phyloP scores from a whole-genome alignment of 2,888 invertebrate genomes.

The Amiota minor region DNA sequence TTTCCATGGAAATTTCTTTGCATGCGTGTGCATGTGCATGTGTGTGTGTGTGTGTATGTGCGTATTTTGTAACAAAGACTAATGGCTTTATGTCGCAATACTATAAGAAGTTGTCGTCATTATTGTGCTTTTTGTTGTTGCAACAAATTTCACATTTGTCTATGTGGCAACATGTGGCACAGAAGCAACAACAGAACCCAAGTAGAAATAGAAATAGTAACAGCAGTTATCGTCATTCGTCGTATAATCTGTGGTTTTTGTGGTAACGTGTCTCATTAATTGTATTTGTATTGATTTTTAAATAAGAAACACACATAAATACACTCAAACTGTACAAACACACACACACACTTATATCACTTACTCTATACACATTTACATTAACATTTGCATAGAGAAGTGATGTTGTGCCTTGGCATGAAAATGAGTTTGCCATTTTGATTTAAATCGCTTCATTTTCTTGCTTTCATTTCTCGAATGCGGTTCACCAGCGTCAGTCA shows the following conservation, averaged over 20 bases:
- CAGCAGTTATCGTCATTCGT: not conserved
- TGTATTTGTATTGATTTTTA: constrained; percentile 27
- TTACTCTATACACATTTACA: not conserved
- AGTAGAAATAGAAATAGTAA: too few relatives aligned
- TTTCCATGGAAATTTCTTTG: not conserved
- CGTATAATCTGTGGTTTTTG: constrained; percentile 11
- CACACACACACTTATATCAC: not conserved
- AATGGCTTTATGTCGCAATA: not conserved
- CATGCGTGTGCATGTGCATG: too few relatives aligned
- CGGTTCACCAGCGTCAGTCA: constrained; percentile 21
- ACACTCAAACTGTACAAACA: constrained; percentile 1
- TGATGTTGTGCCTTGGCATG: not conserved
- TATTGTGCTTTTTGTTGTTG: not conserved
- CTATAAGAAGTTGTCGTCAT: not conserved
- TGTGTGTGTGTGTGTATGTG: not conserved
- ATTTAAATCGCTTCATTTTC: constrained; percentile 25
- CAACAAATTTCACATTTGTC: constrained; percentile 27
- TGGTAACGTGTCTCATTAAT: constrained; percentile 26
- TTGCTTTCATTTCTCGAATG: constrained; percentile 8
- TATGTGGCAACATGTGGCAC: constrained; percentile 12
- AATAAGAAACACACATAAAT: constrained; percentile 17
- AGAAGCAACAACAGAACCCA: too few relatives aligned
- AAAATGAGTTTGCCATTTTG: constrained; percentile 29
- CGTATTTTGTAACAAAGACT: constrained; percentile 14
- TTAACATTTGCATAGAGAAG: not conserved